phyloP scores from a whole-genome alignment of 1,140 invertebrate genomes.

The Drusus annulatus region DNA sequence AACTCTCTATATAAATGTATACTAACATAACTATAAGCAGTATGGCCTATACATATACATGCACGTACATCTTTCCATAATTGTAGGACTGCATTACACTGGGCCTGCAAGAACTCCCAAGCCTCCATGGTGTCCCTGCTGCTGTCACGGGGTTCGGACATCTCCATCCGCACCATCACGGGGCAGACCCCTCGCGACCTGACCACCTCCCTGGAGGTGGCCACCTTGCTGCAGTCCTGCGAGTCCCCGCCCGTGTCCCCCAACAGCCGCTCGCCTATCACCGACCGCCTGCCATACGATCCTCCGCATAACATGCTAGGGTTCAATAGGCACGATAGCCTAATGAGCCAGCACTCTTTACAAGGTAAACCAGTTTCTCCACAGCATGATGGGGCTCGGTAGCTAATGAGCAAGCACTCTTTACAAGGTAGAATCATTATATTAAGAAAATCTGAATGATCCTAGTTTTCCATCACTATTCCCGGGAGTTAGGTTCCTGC shows the following conservation, averaged over 20 bases:
- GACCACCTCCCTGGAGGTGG: conserved; percentile 45
- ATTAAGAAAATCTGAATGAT: too few relatives aligned
- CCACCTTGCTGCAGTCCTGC: conserved; percentile 35
- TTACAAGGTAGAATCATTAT: too few relatives aligned
- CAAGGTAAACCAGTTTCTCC: conserved; percentile 37
- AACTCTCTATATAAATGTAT: too few relatives aligned
- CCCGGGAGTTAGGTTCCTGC: too few relatives aligned
- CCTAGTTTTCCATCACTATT: too few relatives aligned
- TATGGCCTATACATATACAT: too few relatives aligned
- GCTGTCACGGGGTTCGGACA: conserved; percentile 47
- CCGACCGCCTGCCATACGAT: conserved; percentile 43
- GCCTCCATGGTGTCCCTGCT: conserved; percentile 48
- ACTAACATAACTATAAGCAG: too few relatives aligned
- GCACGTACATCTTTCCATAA: background rate
- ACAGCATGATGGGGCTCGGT: background rate
- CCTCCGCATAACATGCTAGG: conserved; percentile 50
- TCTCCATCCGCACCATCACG: conserved; percentile 32
- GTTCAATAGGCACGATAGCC: conserved; percentile 33
- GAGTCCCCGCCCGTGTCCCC: conserved; percentile 44
- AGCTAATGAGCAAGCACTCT: too few relatives aligned
- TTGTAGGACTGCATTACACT: conserved; percentile 51
- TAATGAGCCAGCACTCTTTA: conserved; percentile 36
- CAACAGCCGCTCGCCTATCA: conserved; percentile 19
- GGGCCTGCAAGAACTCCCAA: conserved; percentile 48
- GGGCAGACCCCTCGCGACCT: conserved; percentile 44